A percentile compares a stretch with the other conserved stretches of the same genome.
Evolutionary conservation across 23 tunicate species (phyloP).

Genomic region (Ciona savignyi): DNA sequence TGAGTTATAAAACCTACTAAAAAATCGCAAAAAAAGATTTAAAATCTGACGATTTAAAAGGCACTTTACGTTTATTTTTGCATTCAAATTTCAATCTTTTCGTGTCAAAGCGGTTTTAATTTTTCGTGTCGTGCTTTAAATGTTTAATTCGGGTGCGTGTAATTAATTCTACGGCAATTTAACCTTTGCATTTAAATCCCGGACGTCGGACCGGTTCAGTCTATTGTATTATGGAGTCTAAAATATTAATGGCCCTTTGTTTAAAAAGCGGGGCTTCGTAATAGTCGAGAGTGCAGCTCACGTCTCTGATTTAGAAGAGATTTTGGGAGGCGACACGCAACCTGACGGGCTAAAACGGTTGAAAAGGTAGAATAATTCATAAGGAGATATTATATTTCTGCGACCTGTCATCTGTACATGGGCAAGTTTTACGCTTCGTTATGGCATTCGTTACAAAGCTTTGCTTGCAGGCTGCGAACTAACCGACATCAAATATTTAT

Average conservation of each 20-base stretch:
- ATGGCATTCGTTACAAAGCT: neutral
- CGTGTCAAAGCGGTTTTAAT: neutral
- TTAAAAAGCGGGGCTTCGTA: neutral
- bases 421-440: neutral
- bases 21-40: too few relatives aligned
- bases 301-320: constrained; percentile 19
- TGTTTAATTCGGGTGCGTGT: neutral
- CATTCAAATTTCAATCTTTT: neutral
- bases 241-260: neutral
- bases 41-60: too few relatives aligned
- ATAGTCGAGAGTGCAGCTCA: constrained; percentile 18
- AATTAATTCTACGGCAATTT: neutral
- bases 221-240: neutral
- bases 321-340: neutral
- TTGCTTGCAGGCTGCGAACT: too few relatives aligned
- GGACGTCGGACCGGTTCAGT: neutral
- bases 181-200: neutral
- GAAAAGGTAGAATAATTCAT: neutral
- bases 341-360: neutral
- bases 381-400: neutral
- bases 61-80: too few relatives aligned
- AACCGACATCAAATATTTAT: neutral
- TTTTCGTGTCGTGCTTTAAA: neutral
- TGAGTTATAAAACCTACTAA: too few relatives aligned
- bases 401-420: neutral